phyloP scores from a whole-genome alignment of 2,797 vertebrate genomes.

The Ptychadena robeensis region DNA sequence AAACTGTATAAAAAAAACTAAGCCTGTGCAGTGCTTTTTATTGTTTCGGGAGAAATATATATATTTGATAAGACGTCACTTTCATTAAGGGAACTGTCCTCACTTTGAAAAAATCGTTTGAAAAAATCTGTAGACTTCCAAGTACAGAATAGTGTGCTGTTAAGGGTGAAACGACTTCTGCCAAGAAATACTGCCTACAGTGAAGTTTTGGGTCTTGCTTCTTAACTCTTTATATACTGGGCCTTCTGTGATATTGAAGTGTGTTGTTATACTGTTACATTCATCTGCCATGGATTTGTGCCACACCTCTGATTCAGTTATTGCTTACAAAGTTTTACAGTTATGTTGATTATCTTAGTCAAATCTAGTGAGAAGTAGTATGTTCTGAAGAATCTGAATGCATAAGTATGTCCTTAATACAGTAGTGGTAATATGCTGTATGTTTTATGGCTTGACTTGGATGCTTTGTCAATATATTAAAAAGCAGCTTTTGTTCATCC shows the following conservation, averaged over 20 bases:
- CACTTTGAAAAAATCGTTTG: background rate
- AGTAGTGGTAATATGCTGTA: background rate
- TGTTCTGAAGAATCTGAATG: no score
- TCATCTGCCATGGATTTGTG: background rate
- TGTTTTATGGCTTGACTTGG: no score
- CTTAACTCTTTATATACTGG: conserved; percentile 10
- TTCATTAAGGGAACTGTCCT: background rate
- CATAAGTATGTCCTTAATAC: background rate
- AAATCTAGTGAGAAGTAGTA: background rate
- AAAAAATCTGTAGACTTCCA: background rate
- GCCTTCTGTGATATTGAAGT: background rate
- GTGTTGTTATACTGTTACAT: background rate
- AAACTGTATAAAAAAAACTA: background rate
- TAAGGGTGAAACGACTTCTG: background rate
- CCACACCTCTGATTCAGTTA: background rate
- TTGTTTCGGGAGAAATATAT: background rate
- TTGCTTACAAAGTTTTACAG: background rate
- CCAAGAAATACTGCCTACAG: background rate
- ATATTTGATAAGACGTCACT: background rate
- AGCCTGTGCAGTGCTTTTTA: background rate
- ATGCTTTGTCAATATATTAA: background rate
- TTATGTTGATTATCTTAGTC: background rate
- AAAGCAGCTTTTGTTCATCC: background rate
- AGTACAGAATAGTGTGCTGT: background rate
- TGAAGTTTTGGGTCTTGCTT: background rate